Base-by-base conservation (phyloP, 2,888 invertebrate genomes). In the Hirudinaria manillensis region DNA sequence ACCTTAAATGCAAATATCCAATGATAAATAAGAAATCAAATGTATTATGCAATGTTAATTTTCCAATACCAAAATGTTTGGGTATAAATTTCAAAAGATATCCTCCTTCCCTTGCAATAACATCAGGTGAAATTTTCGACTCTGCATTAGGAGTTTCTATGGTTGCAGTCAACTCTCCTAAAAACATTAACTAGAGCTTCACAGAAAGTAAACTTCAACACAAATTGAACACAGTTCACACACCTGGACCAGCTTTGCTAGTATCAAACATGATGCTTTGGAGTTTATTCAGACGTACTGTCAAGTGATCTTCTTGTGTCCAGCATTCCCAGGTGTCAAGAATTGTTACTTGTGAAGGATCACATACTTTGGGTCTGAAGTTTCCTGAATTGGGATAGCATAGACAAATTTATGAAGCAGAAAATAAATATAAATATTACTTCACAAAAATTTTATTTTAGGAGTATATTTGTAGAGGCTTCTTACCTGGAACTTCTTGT, bases 201-300 rank as follows among this genome's bases (percentile, higher is more conserved):
- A n/a, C n/a, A n/a, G n/a, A n/a, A n/a, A 72, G 32, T 27, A 51
- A 56, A 27, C 24, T 13, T 32, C 1, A 72, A 56, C 10, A 13
- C 19, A 32, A 45, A 70, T 34, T 36, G 19, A 45, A 6, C n/a
- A 27, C 27, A 36, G 16, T 71, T 38, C 53, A 71, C 2, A 77
- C 77, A 83, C 85, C 85, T 1, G 96, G 94, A 0, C 96, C 97
- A 0, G 94, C 95, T 82, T 92, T 92, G 68, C 91, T 89, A 0
- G 91, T 90, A 83, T 97, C 95, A 80, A 97, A 91, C 1, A 92
- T 90, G 32, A 97, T 82, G 77, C 83, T 83, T 77, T 86, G 87
- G 78, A 86, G 86, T 80, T 87, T 86, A 10, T 86, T 86, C 36
- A 87, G 27, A 84, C 10, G 83, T 81, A 68, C 88, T 83, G 32